Evolutionary conservation across 2,797 vertebrate species (phyloP).

Genomic region (Sarcophilus harrisii): DNA sequence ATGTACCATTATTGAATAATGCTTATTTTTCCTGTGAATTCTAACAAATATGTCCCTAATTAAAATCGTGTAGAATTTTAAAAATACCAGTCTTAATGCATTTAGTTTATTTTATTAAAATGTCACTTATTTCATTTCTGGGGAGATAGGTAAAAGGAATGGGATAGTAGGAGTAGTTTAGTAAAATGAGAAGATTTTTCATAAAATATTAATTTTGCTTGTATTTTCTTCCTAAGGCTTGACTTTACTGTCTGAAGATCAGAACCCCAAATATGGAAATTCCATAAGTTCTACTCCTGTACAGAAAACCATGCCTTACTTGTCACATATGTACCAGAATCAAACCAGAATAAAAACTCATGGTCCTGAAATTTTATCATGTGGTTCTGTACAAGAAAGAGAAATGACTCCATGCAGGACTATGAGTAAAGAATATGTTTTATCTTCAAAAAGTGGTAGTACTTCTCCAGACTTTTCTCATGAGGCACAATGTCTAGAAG

Average conservation of each 20-base stretch:
- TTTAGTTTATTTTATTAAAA: not conserved
- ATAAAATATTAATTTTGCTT: slow-evolving; percentile 34
- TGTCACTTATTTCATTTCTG: not conserved
- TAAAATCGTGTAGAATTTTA: slow-evolving; percentile 24
- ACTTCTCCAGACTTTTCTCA: slow-evolving; percentile 62
- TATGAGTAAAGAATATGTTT: slow-evolving; percentile 63
- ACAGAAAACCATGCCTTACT: slow-evolving; percentile 25
- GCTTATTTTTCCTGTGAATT: not conserved
- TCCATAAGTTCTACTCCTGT: slow-evolving; percentile 27
- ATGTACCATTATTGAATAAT: not conserved
- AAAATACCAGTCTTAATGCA: not conserved
- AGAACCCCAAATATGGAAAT: slow-evolving; percentile 60
- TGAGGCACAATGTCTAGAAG: slow-evolving; percentile 71
- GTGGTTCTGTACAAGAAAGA: slow-evolving; percentile 13
- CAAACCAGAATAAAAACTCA: slow-evolving; percentile 59
- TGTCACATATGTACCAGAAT: slow-evolving; percentile 50
- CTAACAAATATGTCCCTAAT: not conserved
- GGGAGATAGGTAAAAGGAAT: not conserved
- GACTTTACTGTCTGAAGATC: slow-evolving; percentile 62
- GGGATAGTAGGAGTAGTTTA: not conserved
- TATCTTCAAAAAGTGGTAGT: slow-evolving; percentile 62
- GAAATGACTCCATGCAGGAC: slow-evolving; percentile 59
- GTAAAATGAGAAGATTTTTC: slow-evolving; percentile 20
- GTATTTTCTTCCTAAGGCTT: slow-evolving; percentile 70
- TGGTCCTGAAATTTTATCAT: not conserved